Conservation (phyloP, 2,797 vertebrate species). For the Erpetoichthys calabaricus region DNA sequence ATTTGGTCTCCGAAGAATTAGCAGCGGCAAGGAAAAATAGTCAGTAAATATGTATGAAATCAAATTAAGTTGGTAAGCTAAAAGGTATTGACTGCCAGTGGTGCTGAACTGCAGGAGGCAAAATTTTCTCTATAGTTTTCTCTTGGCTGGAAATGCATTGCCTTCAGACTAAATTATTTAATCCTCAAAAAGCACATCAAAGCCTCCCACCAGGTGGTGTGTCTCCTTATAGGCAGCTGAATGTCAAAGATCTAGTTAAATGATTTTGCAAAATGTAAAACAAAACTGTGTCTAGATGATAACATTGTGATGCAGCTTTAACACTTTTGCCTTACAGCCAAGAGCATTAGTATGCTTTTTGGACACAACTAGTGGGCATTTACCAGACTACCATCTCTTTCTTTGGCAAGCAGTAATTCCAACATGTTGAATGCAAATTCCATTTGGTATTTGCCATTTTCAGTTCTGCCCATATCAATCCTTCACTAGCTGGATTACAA, state of each 20-base stretch:
- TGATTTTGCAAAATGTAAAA: constrained; percentile 80
- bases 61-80: constrained; percentile 62
- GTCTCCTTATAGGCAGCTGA: constrained; percentile 72
- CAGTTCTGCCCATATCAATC: too few species aligned
- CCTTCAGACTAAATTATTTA: constrained; percentile 90
- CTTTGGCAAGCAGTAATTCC: constrained; percentile 27
- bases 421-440: constrained; percentile 19
- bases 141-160: constrained; percentile 60
- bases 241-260: constrained; percentile 79
- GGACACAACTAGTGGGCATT: constrained; percentile 9
- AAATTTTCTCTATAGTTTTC: constrained; percentile 70
- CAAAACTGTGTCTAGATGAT: constrained; percentile 81
- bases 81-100: constrained; percentile 66
- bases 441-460: constrained; percentile 13
- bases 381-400: not conserved
- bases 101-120: constrained; percentile 68
- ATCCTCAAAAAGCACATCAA: constrained; percentile 93
- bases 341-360: constrained; percentile 25
- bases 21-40: constrained; percentile 56
- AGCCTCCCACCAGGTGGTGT: constrained; percentile 73
- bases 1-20: constrained; percentile 65
- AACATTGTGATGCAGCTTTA: constrained; percentile 63
- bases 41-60: constrained; percentile 68
- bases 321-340: constrained; percentile 50
- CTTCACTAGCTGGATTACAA: too few species aligned